These are phyloP conservation scores for Nyctereutes procyonoides DNA, from an alignment of 2,113 vertebrate species.

Conservation along the genomic window DNA sequence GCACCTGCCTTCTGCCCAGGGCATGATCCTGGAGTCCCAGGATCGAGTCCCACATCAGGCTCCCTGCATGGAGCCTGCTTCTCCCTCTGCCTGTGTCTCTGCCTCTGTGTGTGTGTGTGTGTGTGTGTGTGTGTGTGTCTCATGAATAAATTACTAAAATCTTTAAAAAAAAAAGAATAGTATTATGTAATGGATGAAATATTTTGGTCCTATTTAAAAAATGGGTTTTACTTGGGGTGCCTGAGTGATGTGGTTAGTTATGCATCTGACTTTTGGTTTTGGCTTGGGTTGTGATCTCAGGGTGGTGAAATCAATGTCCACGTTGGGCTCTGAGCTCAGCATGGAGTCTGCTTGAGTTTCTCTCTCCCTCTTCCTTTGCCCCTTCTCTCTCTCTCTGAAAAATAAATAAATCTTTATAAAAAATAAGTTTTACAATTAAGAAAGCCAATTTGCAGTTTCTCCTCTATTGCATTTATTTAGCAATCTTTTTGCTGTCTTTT, in stretches of 20 bases:
- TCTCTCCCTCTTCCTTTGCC: not conserved
- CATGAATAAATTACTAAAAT: too few species aligned
- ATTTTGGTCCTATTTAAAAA: not conserved
- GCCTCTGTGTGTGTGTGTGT: too few species aligned
- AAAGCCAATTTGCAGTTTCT: not conserved
- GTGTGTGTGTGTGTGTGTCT: too few species aligned
- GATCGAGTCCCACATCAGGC: too few species aligned
- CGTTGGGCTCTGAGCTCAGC: not conserved
- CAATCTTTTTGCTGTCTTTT: not conserved
- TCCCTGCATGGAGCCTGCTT: too few species aligned
- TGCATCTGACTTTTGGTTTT: not conserved
- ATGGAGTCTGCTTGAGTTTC: not conserved
- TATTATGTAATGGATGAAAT: not conserved
- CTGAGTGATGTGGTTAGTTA: not conserved
- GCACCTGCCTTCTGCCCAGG: too few species aligned
- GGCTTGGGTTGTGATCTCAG: not conserved
- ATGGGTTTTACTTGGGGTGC: not conserved
- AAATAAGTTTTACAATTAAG: not conserved
- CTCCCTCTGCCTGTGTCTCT: too few species aligned
- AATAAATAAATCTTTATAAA: not conserved
- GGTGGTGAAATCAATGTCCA: not conserved
- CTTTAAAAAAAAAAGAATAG: too few species aligned
- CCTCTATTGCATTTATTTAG: not conserved
- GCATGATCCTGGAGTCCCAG: too few species aligned
- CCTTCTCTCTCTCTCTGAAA: not conserved